Evolutionary conservation across 2,113 vertebrate genomes (phyloP), one percentile per base, ranked within the genome.

Genomic region (Perccottus glenii): DNA sequence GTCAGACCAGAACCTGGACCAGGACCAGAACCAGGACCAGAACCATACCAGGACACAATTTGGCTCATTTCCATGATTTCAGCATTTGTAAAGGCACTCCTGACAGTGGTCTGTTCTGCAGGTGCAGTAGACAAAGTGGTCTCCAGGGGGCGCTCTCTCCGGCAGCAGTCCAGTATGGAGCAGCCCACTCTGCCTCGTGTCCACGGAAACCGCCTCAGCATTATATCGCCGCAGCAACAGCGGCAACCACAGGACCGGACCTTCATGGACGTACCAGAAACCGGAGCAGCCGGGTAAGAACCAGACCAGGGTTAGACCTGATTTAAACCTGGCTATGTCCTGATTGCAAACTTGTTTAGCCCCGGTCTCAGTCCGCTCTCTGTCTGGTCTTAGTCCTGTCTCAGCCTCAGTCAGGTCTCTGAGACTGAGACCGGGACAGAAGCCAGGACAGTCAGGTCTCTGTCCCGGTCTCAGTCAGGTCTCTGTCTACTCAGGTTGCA

Each of bases 191-290:
- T 95, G 43, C 94, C 94, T 0, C 77, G 91, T 11, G 64, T 87
- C 60, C 90, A 90, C 44, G 80, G 76, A 74, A 50, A 91, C 71
- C 75, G 50, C 11, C 46, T 14, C 11, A 49, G 67, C 48, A 63
- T 59, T 52, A 59, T 56, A 14, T 4, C 44, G 47, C 3, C 3
- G 1, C 73, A 46, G 3, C 35, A 3, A 1, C 73, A 46, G 3
- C 35, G 80, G 2, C 48, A 66, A 0, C 27, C 82, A 1, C 42
- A 66, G 0, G 90, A 95, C 84, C 87, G 92, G 87, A 88, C 85
- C 36, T 95, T 95, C 82, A 95, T 95, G 94, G 75, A 85, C 0
- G 94, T 95, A 19, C 94, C 94, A 0, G 94, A 95, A 5, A 91
- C 93, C 64, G 94, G 94, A 0, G 93, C 92, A 0, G 93, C 94